Evolutionary conservation across 2,113 vertebrate species (phyloP), one percentile per base, ranked within the genome.

Genomic region (Hippocampus guttulatus): DNA sequence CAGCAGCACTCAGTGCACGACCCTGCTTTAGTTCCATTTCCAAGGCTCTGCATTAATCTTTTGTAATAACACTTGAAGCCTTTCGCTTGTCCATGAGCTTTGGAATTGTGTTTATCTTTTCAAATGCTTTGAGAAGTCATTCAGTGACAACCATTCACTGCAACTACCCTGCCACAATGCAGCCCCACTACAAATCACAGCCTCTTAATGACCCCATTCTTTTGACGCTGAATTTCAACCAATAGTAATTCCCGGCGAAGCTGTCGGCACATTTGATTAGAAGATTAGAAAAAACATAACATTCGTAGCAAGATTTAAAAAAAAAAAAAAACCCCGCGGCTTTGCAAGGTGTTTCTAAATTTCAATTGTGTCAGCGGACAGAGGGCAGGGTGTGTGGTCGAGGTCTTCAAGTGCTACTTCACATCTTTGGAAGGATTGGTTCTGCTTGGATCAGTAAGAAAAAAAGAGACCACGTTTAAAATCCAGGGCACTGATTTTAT

Each of bases 331-430:
- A 90, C n/a, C n/a, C n/a, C 92, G 92, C 89, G 86, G 70, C 88
- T 90, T 91, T 91, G 91, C 88, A 86, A 90, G 55, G 93, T 92
- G 93, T 95, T 95, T 94, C 93, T 92, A 92, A 91, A 90, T 94
- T 95, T 93, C 90, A 92, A 93, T 94, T 92, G 95, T 94, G 92
- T 91, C 89, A 54, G 78, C 74, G 90, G 88, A 85, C 68, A 58
- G 71, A 87, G 82, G 77, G 68, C 91, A 90, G 93, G 90, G 88
- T 93, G 94, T 91, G 84, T 91, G 93, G 91, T 93, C 84, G 84
- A 88, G 79, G 74, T 90, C 81, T 87, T 96, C 90, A 93, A 98
- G 95, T 93, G 93, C 90, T 88, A 92, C 95, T 97, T 94, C 93
- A 96, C 69, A 73, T 70, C 70, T 85, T 81, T 76, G 54, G 66